Evolutionary conservation across 2,113 vertebrate species (phyloP), one percentile per base, ranked within the genome.

Genomic region (Lophura nycthemera): DNA sequence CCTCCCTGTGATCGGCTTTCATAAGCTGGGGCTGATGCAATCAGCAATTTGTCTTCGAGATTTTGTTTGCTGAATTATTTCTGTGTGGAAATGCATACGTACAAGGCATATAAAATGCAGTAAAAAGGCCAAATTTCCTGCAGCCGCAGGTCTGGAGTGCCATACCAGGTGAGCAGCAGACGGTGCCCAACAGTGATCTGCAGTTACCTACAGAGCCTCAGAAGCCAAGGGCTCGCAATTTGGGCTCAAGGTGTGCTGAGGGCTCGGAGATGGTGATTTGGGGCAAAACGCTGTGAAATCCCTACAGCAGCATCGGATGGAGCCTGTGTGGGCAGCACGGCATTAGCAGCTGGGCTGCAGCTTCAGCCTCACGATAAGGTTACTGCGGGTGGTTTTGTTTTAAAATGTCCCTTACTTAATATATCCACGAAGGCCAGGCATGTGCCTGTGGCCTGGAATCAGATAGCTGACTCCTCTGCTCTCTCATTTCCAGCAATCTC

Each of bases 331-430:
- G 93, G 93, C 90, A 95, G 92, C 13, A 3, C 88, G 84, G 86
- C 93, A 86, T 52, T 92, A 92, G 92, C 90, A 94, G 91, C 88
- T 93, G 93, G 86, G 93, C 36, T 88, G 95, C 56, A 87, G 87
- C 91, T 91, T 80, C 79, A 11, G 89, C 92, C 94, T 87, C 79
- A 94, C 74, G 95, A 96, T 96, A 96, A 96, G 94, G 96, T 96
- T 95, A 95, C 96, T 75, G 94, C 93, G 92, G 93, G 95, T 90
- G 95, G 96, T 94, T 95, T 95, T 95, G 95, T 96, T 97, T 97
- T 96, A 97, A 97, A 97, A 96, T 96, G 95, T 95, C 95, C 95
- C 96, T 96, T 96, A 94, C 96, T 97, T 97, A 96, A 97, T 97
- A 97, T 97, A 96, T 89, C 95, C 95, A 78, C 81, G 96, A 92